These are phyloP conservation scores for Cotesia vestalis DNA, from an alignment of 1,140 invertebrate species.

Conservation along the genomic window DNA sequence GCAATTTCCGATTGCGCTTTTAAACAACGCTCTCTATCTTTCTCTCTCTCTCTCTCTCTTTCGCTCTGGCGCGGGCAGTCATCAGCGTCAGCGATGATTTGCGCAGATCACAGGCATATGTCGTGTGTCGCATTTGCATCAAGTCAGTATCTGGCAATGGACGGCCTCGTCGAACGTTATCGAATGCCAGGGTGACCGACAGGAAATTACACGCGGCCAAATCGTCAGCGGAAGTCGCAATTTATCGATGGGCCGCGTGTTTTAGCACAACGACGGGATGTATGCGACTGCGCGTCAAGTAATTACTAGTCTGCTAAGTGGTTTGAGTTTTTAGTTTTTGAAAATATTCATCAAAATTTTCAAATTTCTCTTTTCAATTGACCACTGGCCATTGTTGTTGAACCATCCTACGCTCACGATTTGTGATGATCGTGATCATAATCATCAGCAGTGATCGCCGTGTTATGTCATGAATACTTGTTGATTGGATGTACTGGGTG, in stretches of 20 bases:
- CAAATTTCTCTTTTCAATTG: slow-evolving; percentile 1
- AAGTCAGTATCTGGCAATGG: slow-evolving; percentile 23
- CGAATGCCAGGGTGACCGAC: slow-evolving; percentile 35
- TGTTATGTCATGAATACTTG: too few relatives aligned
- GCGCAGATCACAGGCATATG: too few relatives aligned
- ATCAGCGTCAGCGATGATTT: neutral
- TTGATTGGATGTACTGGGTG: too few relatives aligned
- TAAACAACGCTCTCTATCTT: slow-evolving; percentile 36
- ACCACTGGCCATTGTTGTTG: neutral
- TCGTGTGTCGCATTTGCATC: too few relatives aligned
- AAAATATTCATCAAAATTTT: too few relatives aligned
- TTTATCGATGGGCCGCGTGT: slow-evolving; percentile 41
- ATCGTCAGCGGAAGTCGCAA: slow-evolving; percentile 43
- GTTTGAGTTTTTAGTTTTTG: too few relatives aligned
- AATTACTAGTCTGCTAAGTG: too few relatives aligned
- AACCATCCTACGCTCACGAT: too few relatives aligned
- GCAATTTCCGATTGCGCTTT: slow-evolving; percentile 64
- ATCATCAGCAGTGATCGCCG: too few relatives aligned
- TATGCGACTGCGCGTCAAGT: slow-evolving; percentile 1
- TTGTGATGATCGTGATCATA: too few relatives aligned
- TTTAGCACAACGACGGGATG: slow-evolving; percentile 12
- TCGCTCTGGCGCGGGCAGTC: neutral
- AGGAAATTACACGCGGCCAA: slow-evolving; percentile 45
- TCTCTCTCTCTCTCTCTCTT: neutral
- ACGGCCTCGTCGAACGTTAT: slow-evolving; percentile 30